Evolutionary conservation across 2,113 vertebrate genomes (phyloP).

Genomic region (Pipa parva): DNA sequence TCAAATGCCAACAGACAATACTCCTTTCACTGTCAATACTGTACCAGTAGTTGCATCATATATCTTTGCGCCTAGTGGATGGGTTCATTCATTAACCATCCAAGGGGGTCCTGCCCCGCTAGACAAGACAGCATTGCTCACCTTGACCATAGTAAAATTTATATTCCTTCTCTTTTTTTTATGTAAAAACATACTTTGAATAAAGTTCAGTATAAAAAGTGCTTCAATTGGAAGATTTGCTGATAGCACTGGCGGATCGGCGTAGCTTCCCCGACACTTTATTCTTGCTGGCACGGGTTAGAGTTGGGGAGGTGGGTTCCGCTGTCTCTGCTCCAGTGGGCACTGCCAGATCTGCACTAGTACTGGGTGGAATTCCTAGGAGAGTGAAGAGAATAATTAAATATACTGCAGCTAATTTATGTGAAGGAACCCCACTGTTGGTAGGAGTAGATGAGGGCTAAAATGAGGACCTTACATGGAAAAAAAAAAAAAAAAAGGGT

Average conservation of each 20-base stretch:
- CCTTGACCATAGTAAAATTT: not conserved
- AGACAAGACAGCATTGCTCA: conserved; percentile 29
- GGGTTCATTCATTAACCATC: conserved; percentile 9
- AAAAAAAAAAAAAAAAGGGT: no score
- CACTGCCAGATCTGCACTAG: conserved; percentile 57
- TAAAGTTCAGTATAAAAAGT: not conserved
- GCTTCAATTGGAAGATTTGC: conserved; percentile 66
- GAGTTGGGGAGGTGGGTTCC: conserved; percentile 60
- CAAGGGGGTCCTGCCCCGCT: conserved; percentile 37
- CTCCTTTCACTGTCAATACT: conserved; percentile 12
- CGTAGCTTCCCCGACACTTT: conserved; percentile 62
- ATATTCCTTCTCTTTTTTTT: conserved; percentile 3
- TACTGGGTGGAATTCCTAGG: conserved; percentile 73
- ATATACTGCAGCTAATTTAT: no score
- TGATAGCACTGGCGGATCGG: conserved; percentile 65
- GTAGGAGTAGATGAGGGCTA: no score
- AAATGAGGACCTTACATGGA: no score
- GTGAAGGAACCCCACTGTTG: no score
- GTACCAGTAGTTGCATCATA: conserved; percentile 25
- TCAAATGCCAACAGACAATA: conserved; percentile 13
- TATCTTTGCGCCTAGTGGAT: conserved; percentile 27
- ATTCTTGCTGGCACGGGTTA: conserved; percentile 63
- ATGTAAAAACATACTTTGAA: conserved; percentile 18
- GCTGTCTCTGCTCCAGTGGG: conserved; percentile 47
- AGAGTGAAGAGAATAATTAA: conserved; percentile 37